Percentiles rank a stretch among this genome's conserved stretches.
phyloP scores from a whole-genome alignment of 2,113 vertebrate genomes.

The Macquaria ambigua region DNA sequence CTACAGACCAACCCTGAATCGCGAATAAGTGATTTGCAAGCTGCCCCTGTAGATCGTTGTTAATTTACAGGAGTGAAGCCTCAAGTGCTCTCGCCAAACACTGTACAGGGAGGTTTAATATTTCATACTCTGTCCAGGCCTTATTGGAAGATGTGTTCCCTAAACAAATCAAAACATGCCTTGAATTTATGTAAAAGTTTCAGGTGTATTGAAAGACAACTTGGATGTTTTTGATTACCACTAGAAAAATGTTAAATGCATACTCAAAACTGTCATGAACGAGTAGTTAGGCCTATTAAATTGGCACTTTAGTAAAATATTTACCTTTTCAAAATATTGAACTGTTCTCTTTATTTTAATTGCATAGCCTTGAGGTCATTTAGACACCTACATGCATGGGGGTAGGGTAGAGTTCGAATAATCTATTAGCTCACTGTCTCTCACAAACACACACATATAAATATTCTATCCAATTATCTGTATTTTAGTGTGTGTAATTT shows the following conservation, averaged over 20 bases:
- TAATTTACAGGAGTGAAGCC: slow-evolving; percentile 2
- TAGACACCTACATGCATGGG: slow-evolving; percentile 29
- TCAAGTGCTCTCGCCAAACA: slow-evolving; percentile 12
- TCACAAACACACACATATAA: not conserved
- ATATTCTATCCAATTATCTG: slow-evolving; percentile 32
- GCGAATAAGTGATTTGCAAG: not conserved
- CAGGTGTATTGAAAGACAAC: slow-evolving; percentile 4
- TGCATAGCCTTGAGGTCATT: slow-evolving; percentile 54
- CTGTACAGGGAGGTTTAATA: slow-evolving; percentile 2
- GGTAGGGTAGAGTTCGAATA: slow-evolving; percentile 33
- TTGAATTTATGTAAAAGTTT: slow-evolving; percentile 7
- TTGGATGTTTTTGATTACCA: not conserved
- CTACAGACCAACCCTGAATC: not conserved
- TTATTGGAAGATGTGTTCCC: slow-evolving; percentile 6
- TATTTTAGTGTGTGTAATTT: slow-evolving; percentile 36
- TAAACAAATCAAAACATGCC: slow-evolving; percentile 6
- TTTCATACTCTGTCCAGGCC: slow-evolving; percentile 13
- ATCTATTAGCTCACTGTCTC: slow-evolving; percentile 16
- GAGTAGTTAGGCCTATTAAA: slow-evolving; percentile 13
- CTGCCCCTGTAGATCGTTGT: not conserved
- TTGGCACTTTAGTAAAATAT: slow-evolving; percentile 31
- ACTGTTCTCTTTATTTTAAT: slow-evolving; percentile 24
- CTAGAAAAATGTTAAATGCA: slow-evolving; percentile 16
- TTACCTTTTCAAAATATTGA: slow-evolving; percentile 2
- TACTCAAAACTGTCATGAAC: not conserved